These are phyloP conservation scores for Palythoa caribaeorum DNA, from an alignment of 92 coral and sea anemone species.

Conservation along the genomic window DNA sequence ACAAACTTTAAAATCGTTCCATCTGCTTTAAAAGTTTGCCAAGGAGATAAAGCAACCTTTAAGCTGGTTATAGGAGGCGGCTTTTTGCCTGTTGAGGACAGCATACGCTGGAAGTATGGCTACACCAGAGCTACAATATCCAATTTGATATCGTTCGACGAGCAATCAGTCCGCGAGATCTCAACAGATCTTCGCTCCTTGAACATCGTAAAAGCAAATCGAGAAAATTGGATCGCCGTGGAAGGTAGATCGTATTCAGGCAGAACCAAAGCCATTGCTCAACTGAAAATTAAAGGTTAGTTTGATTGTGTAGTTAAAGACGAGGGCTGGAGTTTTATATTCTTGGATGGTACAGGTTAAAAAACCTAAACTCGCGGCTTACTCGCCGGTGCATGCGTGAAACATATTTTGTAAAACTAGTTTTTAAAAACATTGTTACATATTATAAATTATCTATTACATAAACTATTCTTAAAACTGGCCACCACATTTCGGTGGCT, in stretches of 20 bases:
- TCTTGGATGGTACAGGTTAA: no score
- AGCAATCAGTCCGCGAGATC: constrained; percentile 64
- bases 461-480: no score
- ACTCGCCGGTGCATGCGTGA: no score
- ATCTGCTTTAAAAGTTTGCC: constrained; percentile 63
- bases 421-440: no score
- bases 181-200: constrained; percentile 69
- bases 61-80: constrained; percentile 65
- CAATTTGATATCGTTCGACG: constrained; percentile 66
- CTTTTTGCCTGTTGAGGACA: constrained; percentile 65
- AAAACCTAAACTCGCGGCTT: no score
- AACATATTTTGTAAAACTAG: no score
- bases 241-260: constrained; percentile 84
- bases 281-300: constrained; percentile 77
- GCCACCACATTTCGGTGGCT: no score
- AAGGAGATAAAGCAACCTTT: constrained; percentile 69
- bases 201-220: constrained; percentile 52
- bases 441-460: no score
- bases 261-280: constrained; percentile 59
- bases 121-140: constrained; percentile 30
- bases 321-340: no score
- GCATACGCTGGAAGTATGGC: constrained; percentile 85
- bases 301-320: background rate
- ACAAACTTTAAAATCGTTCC: constrained; percentile 74
- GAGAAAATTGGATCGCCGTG: constrained; percentile 70